These are phyloP conservation scores for Typhlichthys subterraneus DNA, from an alignment of 2,797 vertebrate species.

Conservation along the genomic window DNA sequence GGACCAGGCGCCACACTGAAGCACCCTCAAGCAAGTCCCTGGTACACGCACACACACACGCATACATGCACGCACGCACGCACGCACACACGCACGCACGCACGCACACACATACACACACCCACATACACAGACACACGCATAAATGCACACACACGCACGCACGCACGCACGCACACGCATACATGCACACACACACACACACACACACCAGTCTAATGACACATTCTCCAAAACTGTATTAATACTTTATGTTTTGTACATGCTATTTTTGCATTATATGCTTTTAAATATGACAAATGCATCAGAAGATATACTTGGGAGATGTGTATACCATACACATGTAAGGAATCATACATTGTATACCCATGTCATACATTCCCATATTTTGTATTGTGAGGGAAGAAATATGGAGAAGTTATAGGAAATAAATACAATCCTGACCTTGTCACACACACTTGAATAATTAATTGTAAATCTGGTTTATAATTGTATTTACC, in stretches of 20 bases:
- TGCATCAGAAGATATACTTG: neutral
- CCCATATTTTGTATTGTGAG: no score
- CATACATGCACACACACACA: no score
- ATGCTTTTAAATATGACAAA: neutral
- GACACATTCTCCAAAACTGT: neutral
- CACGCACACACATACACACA: constrained; percentile 5
- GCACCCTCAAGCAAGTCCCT: constrained; percentile 27
- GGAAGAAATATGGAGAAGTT: no score
- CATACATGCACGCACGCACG: neutral
- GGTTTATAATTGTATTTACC: constrained; percentile 59
- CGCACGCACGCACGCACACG: neutral
- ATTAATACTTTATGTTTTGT: neutral
- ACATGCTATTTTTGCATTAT: no score
- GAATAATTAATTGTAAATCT: constrained; percentile 42
- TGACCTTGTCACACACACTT: constrained; percentile 45
- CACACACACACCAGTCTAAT: neutral
- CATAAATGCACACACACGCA: no score
- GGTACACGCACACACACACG: neutral
- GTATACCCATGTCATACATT: no score
- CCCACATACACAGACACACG: neutral
- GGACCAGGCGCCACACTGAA: constrained; percentile 67
- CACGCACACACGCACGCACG: neutral
- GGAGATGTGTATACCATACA: no score
- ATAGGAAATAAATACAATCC: no score
- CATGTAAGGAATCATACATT: no score